A percentile compares a stretch with the other conserved stretches of the same genome.
phyloP scores from a whole-genome alignment of 2,113 vertebrate genomes.

The Tautogolabrus adspersus region DNA sequence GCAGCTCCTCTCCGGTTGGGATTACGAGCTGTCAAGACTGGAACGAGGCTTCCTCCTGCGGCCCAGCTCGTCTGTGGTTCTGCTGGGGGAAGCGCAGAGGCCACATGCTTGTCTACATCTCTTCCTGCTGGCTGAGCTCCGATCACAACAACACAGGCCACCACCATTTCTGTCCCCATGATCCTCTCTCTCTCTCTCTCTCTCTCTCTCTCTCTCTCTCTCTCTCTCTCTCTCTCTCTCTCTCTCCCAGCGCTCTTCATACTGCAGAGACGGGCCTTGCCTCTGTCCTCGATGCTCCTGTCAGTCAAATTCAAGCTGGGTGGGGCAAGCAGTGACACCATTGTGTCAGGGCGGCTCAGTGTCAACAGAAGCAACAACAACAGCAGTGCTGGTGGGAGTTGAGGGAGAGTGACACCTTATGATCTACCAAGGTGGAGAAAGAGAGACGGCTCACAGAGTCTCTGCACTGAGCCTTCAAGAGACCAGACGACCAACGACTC shows the following conservation, averaged over 20 bases:
- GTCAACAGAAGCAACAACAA: conserved; percentile 39
- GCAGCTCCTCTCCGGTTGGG: conserved; percentile 5
- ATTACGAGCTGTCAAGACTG: conserved; percentile 38
- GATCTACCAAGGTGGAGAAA: conserved; percentile 6
- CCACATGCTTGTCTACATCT: conserved; percentile 46
- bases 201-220: background rate
- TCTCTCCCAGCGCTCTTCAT: no score
- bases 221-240: background rate
- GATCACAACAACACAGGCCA: conserved; percentile 56
- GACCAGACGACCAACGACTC: no score
- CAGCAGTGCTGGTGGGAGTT: background rate
- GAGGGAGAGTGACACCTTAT: conserved; percentile 6
- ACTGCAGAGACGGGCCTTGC: background rate
- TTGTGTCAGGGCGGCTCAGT: conserved; percentile 68
- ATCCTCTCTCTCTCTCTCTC: background rate
- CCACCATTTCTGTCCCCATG: conserved; percentile 6
- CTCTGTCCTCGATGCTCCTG: conserved; percentile 27
- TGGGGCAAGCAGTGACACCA: conserved; percentile 56
- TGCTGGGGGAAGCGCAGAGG: conserved; percentile 3
- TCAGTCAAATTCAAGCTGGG: conserved; percentile 33
- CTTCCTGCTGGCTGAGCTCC: conserved; percentile 38
- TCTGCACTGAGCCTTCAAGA: background rate
- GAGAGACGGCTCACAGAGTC: background rate
- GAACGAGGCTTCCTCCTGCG: conserved; percentile 11
- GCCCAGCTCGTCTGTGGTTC: background rate